A percentile compares a stretch with the other conserved stretches of the same genome.
phyloP scores from a whole-genome alignment of 2,797 vertebrate species.

The Sternotherus odoratus region DNA sequence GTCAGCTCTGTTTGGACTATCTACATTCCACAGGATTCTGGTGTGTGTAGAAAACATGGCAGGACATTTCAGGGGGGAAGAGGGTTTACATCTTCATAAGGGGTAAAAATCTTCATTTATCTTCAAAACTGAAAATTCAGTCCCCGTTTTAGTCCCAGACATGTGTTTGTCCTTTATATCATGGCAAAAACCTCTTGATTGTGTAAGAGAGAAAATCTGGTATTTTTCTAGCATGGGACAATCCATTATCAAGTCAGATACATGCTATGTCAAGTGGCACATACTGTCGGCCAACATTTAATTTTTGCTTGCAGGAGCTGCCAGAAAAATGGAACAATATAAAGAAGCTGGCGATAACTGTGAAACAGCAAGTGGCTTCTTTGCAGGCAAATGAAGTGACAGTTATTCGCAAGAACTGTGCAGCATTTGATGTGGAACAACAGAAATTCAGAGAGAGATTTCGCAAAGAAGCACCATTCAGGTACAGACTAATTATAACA shows the following conservation, averaged over 20 bases:
- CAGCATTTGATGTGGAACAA: conserved; percentile 87
- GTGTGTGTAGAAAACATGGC: neutral
- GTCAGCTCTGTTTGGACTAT: neutral
- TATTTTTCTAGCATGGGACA: neutral
- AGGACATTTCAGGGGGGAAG: neutral
- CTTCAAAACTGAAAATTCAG: neutral
- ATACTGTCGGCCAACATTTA: neutral
- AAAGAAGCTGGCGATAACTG: conserved; percentile 86
- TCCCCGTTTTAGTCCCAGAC: neutral
- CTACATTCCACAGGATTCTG: neutral
- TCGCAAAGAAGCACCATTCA: conserved; percentile 87
- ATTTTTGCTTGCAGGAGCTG: conserved; percentile 84
- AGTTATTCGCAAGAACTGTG: conserved; percentile 85
- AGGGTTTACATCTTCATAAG: neutral
- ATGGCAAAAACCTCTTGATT: neutral
- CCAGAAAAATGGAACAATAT: conserved; percentile 92
- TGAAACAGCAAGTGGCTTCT: conserved; percentile 92
- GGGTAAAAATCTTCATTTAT: neutral
- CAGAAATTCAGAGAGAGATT: conserved; percentile 88
- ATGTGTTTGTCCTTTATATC: neutral
- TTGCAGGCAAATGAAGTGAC: conserved; percentile 90
- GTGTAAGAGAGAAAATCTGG: fast-evolving
- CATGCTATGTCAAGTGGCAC: fast-evolving
- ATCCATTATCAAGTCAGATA: fast-evolving
- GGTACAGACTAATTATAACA: conserved; percentile 75